Conservation (phyloP, 2,888 invertebrate species). For the Philonicus albiceps region DNA sequence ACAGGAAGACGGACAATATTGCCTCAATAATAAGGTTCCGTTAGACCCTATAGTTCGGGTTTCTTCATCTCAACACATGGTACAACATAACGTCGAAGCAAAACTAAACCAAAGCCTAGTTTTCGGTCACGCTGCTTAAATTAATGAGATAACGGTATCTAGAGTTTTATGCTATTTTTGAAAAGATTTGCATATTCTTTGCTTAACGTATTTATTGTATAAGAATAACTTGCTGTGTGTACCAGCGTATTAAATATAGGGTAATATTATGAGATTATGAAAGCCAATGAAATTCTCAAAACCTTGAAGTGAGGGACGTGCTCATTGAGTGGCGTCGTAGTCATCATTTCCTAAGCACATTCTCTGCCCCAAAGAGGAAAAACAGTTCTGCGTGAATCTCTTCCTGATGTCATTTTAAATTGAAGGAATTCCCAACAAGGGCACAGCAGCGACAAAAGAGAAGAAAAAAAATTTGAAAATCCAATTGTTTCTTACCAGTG, state of each 20-base stretch:
- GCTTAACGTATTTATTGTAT: too few relatives aligned
- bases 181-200: too few relatives aligned
- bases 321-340: background rate
- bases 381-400: slow-evolving; percentile 7
- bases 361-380: background rate
- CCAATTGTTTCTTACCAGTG: background rate
- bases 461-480: background rate
- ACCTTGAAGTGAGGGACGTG: background rate
- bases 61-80: too few relatives aligned
- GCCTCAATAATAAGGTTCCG: too few relatives aligned
- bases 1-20: too few relatives aligned
- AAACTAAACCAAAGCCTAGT: too few relatives aligned
- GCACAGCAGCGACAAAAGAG: background rate
- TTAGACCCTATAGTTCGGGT: too few relatives aligned
- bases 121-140: too few relatives aligned
- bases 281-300: background rate
- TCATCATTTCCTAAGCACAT: background rate
- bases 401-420: slow-evolving; percentile 40
- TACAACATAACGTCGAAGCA: too few relatives aligned
- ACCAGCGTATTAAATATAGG: background rate
- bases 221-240: background rate
- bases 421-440: slow-evolving; percentile 29
- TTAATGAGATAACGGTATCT: too few relatives aligned
- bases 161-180: too few relatives aligned
- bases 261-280: background rate